Evolutionary conservation across 2,888 invertebrate species (phyloP), one percentile per base, ranked within the genome.

Genomic region (Mesopsocus fuscifrons): DNA sequence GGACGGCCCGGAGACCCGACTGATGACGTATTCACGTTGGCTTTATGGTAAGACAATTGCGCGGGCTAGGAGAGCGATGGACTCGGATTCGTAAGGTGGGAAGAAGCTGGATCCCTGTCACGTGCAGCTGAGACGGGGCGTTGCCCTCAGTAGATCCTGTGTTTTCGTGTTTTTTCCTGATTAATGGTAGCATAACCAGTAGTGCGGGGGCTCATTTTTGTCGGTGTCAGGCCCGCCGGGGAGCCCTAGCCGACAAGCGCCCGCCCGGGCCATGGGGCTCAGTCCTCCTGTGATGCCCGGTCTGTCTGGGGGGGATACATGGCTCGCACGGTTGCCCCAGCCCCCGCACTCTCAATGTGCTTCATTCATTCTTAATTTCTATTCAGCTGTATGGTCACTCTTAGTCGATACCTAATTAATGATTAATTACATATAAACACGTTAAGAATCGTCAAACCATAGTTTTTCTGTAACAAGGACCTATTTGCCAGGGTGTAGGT

Each of bases 131-230:
- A 26, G 26, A 11, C 26, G 11, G 26, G 6, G 26, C 11, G 26
- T n/a, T n/a, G n/a, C n/a, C n/a, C n/a, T n/a, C n/a, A n/a, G n/a
- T 50, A 50, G 50, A 45, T 44, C 30, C 31, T 42, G 48, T 47
- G 42, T 48, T 49, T 47, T 41, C 20, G 35, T 44, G 44, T 34
- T 38, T 41, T 44, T n/a, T n/a, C n/a, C n/a, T n/a, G n/a, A n/a
- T n/a, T n/a, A n/a, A n/a, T n/a, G n/a, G n/a, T n/a, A n/a, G n/a
- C n/a, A n/a, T n/a, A n/a, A n/a, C n/a, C n/a, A n/a, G n/a, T n/a
- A n/a, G n/a, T n/a, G n/a, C n/a, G n/a, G n/a, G n/a, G n/a, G n/a
- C n/a, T n/a, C n/a, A n/a, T n/a, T n/a, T n/a, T n/a, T n/a, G n/a
- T n/a, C n/a, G n/a, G n/a, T n/a, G n/a, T n/a, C n/a, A n/a, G n/a